Percentiles rank a stretch among this genome's conserved stretches.
These are phyloP conservation scores for Phalacrocorax aristotelis DNA, from an alignment of 2,113 vertebrate genomes.

Conservation along the genomic window DNA sequence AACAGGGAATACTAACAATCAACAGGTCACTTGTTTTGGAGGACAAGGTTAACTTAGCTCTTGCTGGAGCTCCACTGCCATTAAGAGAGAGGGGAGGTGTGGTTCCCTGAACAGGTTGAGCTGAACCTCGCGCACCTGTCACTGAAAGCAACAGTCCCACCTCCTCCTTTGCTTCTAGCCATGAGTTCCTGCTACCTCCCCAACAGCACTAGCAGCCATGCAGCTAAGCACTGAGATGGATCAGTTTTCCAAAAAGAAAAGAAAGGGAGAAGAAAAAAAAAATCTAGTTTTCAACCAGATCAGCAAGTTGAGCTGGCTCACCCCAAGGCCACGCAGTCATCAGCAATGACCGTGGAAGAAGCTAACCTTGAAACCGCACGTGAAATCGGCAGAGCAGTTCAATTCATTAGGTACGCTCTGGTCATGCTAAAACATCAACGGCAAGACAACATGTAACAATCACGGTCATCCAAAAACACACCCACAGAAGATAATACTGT, in stretches of 20 bases:
- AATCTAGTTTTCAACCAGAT: neutral
- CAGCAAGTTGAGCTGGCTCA: neutral
- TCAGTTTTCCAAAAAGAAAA: neutral
- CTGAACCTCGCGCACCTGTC: neutral
- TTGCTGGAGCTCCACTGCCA: neutral
- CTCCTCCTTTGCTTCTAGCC: neutral
- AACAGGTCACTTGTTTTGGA: neutral
- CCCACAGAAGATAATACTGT: rapidly evolving
- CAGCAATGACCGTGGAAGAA: rapidly evolving
- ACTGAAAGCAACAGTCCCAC: neutral
- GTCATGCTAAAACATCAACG: neutral
- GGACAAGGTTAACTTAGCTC: neutral
- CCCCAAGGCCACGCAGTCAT: neutral
- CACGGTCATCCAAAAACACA: rapidly evolving
- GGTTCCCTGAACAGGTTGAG: neutral
- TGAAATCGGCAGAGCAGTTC: neutral
- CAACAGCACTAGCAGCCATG: neutral
- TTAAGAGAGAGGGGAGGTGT: neutral
- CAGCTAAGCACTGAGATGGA: neutral
- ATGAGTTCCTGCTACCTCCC: neutral
- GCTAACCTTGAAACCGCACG: rapidly evolving
- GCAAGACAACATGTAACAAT: neutral
- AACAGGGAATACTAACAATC: neutral
- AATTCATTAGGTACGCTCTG: neutral
- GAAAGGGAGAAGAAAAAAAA: neutral